These are phyloP conservation scores for Acleris literana DNA, from an alignment of 2,888 invertebrate genomes.

Conservation along the genomic window DNA sequence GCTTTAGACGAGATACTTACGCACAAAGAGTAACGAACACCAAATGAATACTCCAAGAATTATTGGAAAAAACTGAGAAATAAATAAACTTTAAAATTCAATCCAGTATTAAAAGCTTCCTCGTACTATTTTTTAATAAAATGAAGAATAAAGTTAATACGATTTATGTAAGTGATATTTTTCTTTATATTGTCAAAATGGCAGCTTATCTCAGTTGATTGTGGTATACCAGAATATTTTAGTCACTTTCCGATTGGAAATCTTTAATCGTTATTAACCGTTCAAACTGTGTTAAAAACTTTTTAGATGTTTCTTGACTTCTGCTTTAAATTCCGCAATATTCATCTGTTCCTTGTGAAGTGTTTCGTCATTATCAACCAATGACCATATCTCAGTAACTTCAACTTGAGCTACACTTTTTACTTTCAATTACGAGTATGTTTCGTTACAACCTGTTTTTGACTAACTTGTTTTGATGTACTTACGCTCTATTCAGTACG, in stretches of 20 bases:
- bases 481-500: no score
- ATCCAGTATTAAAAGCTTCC: no score
- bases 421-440: neutral
- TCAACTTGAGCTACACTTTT: no score
- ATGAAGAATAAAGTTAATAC: neutral
- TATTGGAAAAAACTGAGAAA: no score
- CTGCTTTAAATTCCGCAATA: no score
- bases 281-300: neutral
- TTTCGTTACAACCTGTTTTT: no score
- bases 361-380: no score
- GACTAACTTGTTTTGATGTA: no score
- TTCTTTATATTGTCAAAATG: neutral
- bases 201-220: slow-evolving; percentile 4
- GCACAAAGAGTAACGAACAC: slow-evolving; percentile 27
- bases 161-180: neutral
- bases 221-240: slow-evolving; percentile 36
- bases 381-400: no score
- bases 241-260: slow-evolving; percentile 13
- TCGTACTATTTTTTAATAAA: no score
- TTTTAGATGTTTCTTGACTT: neutral
- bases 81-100: no score
- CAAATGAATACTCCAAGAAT: slow-evolving; percentile 2
- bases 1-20: slow-evolving; percentile 27
- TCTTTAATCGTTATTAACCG: neutral
- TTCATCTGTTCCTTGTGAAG: no score